Evolutionary conservation across 2,888 invertebrate genomes (phyloP).

Genomic region (Glyphotaelius pellucidus): DNA sequence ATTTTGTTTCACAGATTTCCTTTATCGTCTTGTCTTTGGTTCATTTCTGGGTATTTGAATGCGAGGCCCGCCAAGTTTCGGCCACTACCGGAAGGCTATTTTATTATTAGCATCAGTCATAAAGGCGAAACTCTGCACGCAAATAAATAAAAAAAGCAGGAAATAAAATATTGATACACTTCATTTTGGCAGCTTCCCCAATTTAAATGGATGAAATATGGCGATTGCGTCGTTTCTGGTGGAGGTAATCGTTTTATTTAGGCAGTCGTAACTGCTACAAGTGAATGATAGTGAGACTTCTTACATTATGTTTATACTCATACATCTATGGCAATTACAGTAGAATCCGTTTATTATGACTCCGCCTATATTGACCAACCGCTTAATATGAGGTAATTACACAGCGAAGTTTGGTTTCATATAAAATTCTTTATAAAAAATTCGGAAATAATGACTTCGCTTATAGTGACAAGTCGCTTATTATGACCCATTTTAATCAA

Average conservation of each 20-base stretch:
- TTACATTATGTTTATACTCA: background rate
- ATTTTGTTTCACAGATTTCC: background rate
- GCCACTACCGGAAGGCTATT: background rate
- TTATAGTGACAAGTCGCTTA: too few species aligned
- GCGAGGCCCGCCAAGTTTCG: constrained; percentile 4
- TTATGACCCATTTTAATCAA: too few species aligned
- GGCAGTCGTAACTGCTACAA: background rate
- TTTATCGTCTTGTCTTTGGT: background rate
- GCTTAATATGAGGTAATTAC: too few species aligned
- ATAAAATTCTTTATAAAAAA: too few species aligned
- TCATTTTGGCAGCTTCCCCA: background rate
- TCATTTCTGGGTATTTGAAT: background rate
- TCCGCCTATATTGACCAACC: too few species aligned
- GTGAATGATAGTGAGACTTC: background rate
- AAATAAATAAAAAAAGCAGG: constrained; percentile 4
- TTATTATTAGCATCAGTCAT: constrained; percentile 28
- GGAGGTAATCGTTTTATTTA: background rate
- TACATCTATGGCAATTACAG: background rate
- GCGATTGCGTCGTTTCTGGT: background rate
- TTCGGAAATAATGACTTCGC: too few species aligned
- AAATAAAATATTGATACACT: constrained; percentile 17
- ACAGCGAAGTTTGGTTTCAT: too few species aligned
- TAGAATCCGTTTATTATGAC: too few species aligned
- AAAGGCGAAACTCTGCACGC: background rate
- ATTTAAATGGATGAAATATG: background rate